Conservation (phyloP, 2,888 invertebrate genomes). For the Nycteola revayana region DNA sequence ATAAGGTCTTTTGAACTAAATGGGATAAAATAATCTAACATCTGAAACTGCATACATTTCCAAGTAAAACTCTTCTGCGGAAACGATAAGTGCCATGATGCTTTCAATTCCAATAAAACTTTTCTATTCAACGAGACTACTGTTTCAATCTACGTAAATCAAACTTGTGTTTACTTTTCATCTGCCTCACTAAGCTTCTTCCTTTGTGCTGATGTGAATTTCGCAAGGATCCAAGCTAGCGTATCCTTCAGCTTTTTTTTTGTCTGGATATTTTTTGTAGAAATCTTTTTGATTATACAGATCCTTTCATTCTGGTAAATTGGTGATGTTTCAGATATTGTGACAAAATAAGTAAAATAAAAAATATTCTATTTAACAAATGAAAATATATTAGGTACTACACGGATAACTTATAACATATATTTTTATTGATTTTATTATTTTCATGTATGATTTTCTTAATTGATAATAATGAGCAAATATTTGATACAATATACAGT, state of each 20-base stretch:
- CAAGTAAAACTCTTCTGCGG: slow-evolving; percentile 25
- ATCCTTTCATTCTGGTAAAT: no score
- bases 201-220: slow-evolving; percentile 17
- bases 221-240: slow-evolving; percentile 1
- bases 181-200: slow-evolving; percentile 34
- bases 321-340: no score
- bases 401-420: no score
- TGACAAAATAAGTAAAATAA: no score
- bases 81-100: slow-evolving; percentile 45
- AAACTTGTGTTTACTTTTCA: slow-evolving; percentile 53
- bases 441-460: no score
- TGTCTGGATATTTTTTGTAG: no score
- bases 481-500: no score
- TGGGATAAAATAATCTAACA: slow-evolving; percentile 21
- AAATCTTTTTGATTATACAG: no score
- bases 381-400: no score
- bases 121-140: slow-evolving; percentile 42
- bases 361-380: no score
- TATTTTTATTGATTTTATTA: no score
- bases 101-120: slow-evolving; percentile 54
- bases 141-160: slow-evolving; percentile 54
- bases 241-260: slow-evolving; percentile 5
- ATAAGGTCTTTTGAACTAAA: slow-evolving; percentile 23
- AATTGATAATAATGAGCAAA: no score
- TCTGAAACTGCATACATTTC: slow-evolving; percentile 23